Evolutionary conservation across 2,113 vertebrate species (phyloP).

Genomic region (Mystacornis crossleyi): DNA sequence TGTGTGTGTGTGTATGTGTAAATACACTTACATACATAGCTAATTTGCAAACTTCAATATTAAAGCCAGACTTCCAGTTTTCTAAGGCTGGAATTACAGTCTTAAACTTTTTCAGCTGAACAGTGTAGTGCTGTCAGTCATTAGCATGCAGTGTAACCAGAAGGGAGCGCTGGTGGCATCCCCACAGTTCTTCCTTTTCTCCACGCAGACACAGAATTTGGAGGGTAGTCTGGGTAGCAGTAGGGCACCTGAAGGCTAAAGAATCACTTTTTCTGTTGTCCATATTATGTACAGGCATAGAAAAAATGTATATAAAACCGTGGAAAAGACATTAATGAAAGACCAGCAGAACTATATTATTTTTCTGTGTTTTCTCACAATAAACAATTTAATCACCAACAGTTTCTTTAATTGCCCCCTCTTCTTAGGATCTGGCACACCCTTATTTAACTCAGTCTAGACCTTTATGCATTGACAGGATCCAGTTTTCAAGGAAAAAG

Average conservation of each 20-base stretch:
- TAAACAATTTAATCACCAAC: background rate
- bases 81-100: background rate
- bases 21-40: background rate
- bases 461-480: background rate
- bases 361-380: background rate
- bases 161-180: background rate
- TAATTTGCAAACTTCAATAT: background rate
- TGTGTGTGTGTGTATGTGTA: background rate
- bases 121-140: background rate
- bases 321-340: background rate
- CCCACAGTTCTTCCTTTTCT: background rate
- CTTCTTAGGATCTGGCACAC: background rate
- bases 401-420: background rate
- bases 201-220: accelerated
- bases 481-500: background rate
- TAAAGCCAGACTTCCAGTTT: background rate
- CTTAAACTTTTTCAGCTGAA: background rate
- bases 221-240: background rate
- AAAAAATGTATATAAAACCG: background rate
- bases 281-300: background rate
- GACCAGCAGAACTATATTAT: background rate
- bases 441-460: background rate
- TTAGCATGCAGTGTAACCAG: background rate
- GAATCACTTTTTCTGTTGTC: background rate
- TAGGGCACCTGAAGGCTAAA: background rate